phyloP scores from a whole-genome alignment of 1,140 invertebrate genomes.

The Cotesia glomerata region DNA sequence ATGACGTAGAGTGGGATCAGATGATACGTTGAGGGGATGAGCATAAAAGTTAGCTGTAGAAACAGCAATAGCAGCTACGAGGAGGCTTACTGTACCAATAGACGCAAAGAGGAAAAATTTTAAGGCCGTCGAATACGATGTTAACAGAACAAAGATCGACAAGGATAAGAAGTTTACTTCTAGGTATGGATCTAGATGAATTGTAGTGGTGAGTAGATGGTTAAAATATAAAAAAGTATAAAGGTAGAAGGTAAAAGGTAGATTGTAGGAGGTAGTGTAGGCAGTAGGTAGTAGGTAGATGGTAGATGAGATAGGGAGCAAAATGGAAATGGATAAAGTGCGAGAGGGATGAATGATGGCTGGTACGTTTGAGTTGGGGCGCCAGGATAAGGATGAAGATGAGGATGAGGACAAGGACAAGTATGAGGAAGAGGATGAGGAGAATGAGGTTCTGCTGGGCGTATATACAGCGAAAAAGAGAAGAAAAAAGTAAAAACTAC shows the following conservation, averaged over 20 bases:
- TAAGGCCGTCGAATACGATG: constrained; percentile 29
- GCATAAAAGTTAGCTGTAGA: constrained; percentile 35
- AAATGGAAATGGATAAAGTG: constrained; percentile 15
- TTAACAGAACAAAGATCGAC: constrained; percentile 35
- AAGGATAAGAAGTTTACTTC: not conserved
- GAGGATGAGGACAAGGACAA: too few relatives aligned
- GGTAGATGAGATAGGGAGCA: constrained; percentile 2
- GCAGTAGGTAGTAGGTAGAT: constrained; percentile 10
- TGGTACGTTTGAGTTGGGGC: constrained; percentile 1
- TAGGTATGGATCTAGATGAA: not conserved
- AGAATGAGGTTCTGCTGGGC: too few relatives aligned
- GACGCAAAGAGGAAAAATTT: constrained; percentile 35
- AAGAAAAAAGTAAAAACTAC: constrained; percentile 50
- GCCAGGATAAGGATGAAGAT: constrained; percentile 5
- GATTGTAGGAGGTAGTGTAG: too few relatives aligned
- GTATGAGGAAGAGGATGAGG: too few relatives aligned
- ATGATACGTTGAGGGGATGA: constrained; percentile 44
- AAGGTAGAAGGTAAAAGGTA: not conserved
- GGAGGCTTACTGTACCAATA: constrained; percentile 3
- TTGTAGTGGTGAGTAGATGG: too few relatives aligned
- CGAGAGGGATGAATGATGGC: constrained; percentile 26
- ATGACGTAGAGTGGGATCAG: constrained; percentile 38
- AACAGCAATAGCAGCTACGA: constrained; percentile 12
- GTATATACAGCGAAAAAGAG: constrained; percentile 39
- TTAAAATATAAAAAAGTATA: constrained; percentile 10